Conservation (phyloP, 1,140 invertebrate species). For the Sitodiplosis mosellana region DNA sequence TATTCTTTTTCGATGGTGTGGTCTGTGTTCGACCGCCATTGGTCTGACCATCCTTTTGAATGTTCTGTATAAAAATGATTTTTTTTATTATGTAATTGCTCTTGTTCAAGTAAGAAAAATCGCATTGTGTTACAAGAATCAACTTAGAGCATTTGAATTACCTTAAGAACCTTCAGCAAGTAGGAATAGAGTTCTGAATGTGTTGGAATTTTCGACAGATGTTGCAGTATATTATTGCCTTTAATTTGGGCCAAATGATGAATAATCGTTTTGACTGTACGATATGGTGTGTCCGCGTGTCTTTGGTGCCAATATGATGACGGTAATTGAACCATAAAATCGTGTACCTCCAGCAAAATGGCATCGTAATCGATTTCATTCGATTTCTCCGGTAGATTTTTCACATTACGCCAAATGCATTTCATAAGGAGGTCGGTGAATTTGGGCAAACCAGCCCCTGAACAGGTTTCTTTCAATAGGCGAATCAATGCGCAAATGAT, state of each 20-base stretch:
- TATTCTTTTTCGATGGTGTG: conserved; percentile 29
- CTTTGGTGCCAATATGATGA: conserved; percentile 50
- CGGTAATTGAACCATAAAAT: conserved; percentile 59
- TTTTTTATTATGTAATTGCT: conserved; percentile 1
- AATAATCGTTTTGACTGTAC: conserved; percentile 81
- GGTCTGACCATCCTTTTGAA: conserved; percentile 18
- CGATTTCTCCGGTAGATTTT: conserved; percentile 46
- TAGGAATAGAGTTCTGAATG: conserved; percentile 68
- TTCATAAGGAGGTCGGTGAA: conserved; percentile 75
- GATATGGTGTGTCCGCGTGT: conserved; percentile 47
- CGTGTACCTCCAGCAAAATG: conserved; percentile 54
- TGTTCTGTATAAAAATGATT: conserved; percentile 14
- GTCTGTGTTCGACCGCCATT: conserved; percentile 15
- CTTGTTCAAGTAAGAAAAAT: not conserved
- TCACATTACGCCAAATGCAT: conserved; percentile 68
- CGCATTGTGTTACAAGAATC: not conserved
- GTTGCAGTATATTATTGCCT: conserved; percentile 52
- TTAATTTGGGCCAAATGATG: conserved; percentile 69
- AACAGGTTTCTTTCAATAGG: conserved; percentile 53
- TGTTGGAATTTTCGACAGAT: conserved; percentile 60
- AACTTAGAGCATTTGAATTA: conserved; percentile 14
- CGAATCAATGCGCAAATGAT: conserved; percentile 46
- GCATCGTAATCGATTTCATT: conserved; percentile 53
- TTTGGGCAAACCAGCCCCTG: conserved; percentile 38
- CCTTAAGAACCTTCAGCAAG: conserved; percentile 56